Conservation (phyloP, 1,140 invertebrate species). For the Antheraea mylitta region DNA sequence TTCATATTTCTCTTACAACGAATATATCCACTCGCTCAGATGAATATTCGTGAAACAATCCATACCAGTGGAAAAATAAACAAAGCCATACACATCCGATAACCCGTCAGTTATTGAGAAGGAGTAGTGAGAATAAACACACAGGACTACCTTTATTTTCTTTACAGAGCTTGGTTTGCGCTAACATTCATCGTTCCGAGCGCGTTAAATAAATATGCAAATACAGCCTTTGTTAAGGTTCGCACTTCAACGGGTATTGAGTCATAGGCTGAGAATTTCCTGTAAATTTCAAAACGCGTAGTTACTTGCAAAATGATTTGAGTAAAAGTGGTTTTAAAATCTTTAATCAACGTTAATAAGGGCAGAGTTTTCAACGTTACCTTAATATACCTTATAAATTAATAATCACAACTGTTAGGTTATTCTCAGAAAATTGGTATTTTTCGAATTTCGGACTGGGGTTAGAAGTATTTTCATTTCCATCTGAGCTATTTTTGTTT, state of each 20-base stretch:
- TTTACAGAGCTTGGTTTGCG: neutral
- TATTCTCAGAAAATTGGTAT: too few species aligned
- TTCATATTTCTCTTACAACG: neutral
- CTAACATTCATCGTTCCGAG: neutral
- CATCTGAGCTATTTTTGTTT: too few species aligned
- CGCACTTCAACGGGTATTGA: neutral
- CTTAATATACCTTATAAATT: too few species aligned
- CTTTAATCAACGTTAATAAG: too few species aligned
- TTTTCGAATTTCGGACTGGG: too few species aligned
- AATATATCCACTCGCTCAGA: neutral
- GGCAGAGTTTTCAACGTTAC: too few species aligned
- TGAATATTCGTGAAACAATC: neutral
- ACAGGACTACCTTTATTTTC: neutral
- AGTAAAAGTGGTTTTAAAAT: too few species aligned
- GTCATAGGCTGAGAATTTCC: neutral
- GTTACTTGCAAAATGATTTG: too few species aligned
- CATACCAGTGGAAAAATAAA: neutral
- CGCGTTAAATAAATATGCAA: conserved; percentile 3
- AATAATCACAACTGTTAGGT: too few species aligned
- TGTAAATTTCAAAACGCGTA: neutral
- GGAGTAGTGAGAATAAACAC: neutral
- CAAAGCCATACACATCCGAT: neutral
- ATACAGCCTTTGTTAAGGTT: neutral
- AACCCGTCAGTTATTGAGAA: neutral
- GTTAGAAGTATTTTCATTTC: too few species aligned